These are phyloP conservation scores for Aethina tumida DNA, from an alignment of 1,140 invertebrate genomes.

Conservation along the genomic window DNA sequence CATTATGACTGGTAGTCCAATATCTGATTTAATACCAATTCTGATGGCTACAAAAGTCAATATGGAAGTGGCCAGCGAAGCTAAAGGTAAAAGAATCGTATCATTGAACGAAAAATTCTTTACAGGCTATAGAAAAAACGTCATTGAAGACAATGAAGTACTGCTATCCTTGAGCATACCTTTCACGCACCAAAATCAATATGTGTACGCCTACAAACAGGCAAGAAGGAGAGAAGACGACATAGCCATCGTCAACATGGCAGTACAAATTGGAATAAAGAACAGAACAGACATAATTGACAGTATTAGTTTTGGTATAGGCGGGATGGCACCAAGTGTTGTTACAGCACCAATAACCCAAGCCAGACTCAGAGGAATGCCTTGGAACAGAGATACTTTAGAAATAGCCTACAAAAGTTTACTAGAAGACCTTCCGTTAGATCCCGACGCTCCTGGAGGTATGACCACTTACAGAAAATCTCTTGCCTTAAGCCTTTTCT, in stretches of 20 bases:
- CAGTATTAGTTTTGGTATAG: constrained; percentile 60
- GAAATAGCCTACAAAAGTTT: constrained; percentile 51
- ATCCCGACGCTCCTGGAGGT: constrained; percentile 74
- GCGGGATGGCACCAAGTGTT: constrained; percentile 85
- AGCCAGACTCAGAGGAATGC: constrained; percentile 47
- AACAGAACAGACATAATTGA: constrained; percentile 45
- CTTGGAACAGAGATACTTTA: constrained; percentile 64
- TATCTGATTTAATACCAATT: constrained; percentile 92
- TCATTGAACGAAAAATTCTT: constrained; percentile 78
- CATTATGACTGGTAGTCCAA: constrained; percentile 65
- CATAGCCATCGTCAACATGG: constrained; percentile 88
- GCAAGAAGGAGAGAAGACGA: constrained; percentile 85
- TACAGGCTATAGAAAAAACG: constrained; percentile 72
- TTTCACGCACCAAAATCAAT: constrained; percentile 56
- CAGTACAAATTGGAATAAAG: constrained; percentile 56
- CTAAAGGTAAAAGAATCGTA: constrained; percentile 46
- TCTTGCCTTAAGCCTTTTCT: constrained; percentile 77
- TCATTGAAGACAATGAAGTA: constrained; percentile 65
- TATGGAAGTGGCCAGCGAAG: constrained; percentile 44
- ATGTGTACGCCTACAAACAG: constrained; percentile 85
- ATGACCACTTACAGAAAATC: constrained; percentile 77
- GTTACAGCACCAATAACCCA: constrained; percentile 61
- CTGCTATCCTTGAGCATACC: constrained; percentile 59
- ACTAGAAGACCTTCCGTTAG: constrained; percentile 63
- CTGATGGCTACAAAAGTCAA: constrained; percentile 62